Percentiles rank a stretch among this genome's conserved stretches.
Conservation (phyloP, 2,888 invertebrate genomes). For the Lepidonotus clava region DNA sequence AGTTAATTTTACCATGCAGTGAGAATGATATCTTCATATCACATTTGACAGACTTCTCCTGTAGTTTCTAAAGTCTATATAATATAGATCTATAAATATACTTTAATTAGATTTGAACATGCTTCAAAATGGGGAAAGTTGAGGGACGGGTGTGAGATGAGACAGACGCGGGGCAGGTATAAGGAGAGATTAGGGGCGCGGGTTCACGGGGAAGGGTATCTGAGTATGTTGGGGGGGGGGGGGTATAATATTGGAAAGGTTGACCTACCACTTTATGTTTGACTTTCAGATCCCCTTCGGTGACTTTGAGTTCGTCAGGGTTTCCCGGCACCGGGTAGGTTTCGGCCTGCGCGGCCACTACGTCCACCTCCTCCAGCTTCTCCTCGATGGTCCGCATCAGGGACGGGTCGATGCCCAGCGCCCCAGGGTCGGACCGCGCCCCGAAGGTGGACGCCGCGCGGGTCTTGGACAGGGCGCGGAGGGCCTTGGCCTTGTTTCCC, state of each 20-base stretch:
- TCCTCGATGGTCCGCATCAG: not conserved
- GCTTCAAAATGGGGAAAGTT: not conserved
- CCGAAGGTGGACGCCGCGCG: not conserved
- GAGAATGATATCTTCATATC: too few relatives aligned
- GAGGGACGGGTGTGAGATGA: not conserved
- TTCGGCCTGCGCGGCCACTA: conserved; percentile 9
- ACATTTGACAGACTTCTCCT: not conserved
- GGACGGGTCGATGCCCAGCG: not conserved
- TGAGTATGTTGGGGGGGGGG: not conserved
- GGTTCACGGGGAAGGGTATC: not conserved
- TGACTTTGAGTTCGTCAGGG: not conserved
- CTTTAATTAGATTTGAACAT: not conserved
- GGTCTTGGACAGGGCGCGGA: not conserved
- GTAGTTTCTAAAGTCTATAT: not conserved
- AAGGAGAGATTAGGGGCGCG: not conserved
- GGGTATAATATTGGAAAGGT: not conserved
- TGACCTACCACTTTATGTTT: conserved; percentile 37
- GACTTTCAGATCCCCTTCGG: not conserved
- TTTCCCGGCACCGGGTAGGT: not conserved
- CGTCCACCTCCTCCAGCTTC: conserved; percentile 30
- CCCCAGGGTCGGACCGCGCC: not conserved
- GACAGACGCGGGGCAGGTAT: not conserved
- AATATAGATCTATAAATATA: not conserved
- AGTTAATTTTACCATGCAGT: too few relatives aligned
- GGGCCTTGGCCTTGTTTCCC: conserved; percentile 3